A percentile compares a stretch with the other conserved stretches of the same genome.
Evolutionary conservation across 2,113 vertebrate genomes (phyloP).

Genomic region (Pholis gunnellus): DNA sequence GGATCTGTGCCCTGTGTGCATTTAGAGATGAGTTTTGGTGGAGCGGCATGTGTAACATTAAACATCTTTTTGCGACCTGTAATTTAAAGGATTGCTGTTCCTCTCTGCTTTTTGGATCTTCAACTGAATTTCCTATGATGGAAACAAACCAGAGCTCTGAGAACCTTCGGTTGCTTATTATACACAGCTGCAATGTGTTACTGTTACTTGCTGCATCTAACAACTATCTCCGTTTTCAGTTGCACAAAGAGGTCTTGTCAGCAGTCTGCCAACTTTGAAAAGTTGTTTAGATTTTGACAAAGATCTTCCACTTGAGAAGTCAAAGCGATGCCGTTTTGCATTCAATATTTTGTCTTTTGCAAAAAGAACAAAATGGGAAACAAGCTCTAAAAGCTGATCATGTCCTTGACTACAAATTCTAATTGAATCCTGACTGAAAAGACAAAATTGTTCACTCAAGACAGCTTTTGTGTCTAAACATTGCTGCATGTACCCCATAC

Average conservation of each 20-base stretch:
- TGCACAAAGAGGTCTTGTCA: conserved; percentile 13
- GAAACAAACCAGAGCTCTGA: background rate
- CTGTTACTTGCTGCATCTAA: background rate
- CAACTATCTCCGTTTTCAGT: conserved; percentile 25
- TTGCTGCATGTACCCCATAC: background rate
- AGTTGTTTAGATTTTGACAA: background rate
- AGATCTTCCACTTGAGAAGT: background rate
- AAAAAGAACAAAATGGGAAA: background rate
- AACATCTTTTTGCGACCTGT: background rate
- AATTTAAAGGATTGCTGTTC: background rate
- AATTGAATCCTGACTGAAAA: conserved; percentile 16
- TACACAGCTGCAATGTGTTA: background rate
- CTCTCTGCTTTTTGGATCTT: background rate
- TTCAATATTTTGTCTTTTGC: background rate
- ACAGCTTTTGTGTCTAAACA: conserved; percentile 7
- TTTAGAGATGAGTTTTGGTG: background rate
- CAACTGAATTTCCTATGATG: background rate
- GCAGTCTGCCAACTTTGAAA: background rate
- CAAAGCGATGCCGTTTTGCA: background rate
- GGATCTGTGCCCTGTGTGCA: background rate
- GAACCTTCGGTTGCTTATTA: background rate
- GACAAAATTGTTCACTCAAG: background rate
- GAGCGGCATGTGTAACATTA: background rate
- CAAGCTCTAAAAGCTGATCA: background rate
- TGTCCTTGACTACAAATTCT: background rate